Conservation (phyloP, 2,113 vertebrate genomes). For the Ceyx margarethae region DNA sequence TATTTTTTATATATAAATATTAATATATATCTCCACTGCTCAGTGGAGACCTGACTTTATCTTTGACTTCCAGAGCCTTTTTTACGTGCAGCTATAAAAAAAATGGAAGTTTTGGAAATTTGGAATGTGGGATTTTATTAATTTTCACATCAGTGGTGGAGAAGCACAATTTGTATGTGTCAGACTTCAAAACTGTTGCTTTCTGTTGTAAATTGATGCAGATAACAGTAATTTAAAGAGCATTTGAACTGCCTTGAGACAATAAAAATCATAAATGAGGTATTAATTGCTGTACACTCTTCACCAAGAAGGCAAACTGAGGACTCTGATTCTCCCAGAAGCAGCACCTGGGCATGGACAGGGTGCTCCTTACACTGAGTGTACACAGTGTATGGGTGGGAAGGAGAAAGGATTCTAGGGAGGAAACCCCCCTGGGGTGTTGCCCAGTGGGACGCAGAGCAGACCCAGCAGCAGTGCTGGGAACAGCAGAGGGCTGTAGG, state of each 20-base stretch:
- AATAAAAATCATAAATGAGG: not conserved
- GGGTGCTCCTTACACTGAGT: not conserved
- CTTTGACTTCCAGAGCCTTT: not conserved
- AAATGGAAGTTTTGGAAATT: not conserved
- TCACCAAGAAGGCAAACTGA: not conserved
- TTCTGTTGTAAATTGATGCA: not conserved
- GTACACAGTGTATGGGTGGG: not conserved
- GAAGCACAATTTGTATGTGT: not conserved
- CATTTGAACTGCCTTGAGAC: not conserved
- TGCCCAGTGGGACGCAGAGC: not conserved
- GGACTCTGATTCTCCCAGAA: not conserved
- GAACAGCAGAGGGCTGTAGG: not conserved
- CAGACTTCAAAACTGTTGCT: not conserved
- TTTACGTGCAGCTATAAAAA: not conserved
- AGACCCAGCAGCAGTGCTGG: not conserved
- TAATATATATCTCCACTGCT: not conserved
- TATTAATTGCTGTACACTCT: not conserved
- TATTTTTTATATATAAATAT: too few relatives aligned
- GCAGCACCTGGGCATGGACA: not conserved
- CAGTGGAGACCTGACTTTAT: not conserved
- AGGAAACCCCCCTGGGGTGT: not conserved
- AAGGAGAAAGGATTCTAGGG: too few relatives aligned
- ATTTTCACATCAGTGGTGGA: not conserved
- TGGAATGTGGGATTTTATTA: not conserved
- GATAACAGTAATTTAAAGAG: not conserved